These are phyloP conservation scores for Sitta europaea DNA, from an alignment of 2,113 vertebrate species.

Conservation along the genomic window DNA sequence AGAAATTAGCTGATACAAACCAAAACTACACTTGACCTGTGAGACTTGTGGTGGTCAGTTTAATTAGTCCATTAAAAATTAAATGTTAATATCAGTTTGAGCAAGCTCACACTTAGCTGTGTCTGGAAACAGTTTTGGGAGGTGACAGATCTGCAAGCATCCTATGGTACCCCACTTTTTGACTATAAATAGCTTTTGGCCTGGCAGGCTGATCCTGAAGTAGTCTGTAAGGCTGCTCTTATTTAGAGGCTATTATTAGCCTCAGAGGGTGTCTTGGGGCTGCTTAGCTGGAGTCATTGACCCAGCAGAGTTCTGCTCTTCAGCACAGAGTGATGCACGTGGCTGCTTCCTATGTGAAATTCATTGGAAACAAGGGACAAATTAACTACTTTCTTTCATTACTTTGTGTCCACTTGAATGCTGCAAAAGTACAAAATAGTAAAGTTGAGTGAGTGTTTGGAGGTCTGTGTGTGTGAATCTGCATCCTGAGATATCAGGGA, in stretches of 20 bases:
- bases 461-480: not conserved
- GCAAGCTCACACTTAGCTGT: not conserved
- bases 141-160: fast-evolving
- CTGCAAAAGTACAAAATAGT: not conserved
- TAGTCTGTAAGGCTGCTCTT: not conserved
- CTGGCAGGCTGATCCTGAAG: not conserved
- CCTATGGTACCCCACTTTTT: not conserved
- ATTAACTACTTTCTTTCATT: not conserved
- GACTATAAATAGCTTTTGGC: not conserved
- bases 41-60: not conserved
- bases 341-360: not conserved
- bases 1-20: not conserved
- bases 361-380: not conserved
- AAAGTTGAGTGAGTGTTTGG: not conserved
- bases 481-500: not conserved
- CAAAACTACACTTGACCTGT: not conserved
- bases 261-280: not conserved
- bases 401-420: not conserved
- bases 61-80: not conserved
- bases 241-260: not conserved
- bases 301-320: not conserved
- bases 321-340: fast-evolving
- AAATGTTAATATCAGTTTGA: not conserved
- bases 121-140: fast-evolving
- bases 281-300: not conserved